phyloP scores from a whole-genome alignment of 2,797 vertebrate species.

The Gila robusta region DNA sequence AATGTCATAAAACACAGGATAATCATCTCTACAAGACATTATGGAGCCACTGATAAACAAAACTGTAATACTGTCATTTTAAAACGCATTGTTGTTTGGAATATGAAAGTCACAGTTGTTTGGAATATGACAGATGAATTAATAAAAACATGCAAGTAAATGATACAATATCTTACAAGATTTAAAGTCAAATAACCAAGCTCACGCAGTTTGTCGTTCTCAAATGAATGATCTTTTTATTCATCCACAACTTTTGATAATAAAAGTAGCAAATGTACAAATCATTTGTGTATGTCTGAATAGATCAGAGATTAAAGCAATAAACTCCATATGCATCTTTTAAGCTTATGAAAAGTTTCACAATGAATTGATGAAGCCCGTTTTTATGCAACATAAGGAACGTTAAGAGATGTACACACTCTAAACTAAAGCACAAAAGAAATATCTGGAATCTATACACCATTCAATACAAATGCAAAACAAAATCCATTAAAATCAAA shows the following conservation, averaged over 20 bases:
- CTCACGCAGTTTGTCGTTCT: slow-evolving; percentile 5
- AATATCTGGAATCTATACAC: slow-evolving; percentile 8
- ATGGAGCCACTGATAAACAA: background rate
- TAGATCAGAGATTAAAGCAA: slow-evolving; percentile 23
- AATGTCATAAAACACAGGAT: background rate
- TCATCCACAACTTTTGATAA: slow-evolving; percentile 34
- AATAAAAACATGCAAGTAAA: background rate
- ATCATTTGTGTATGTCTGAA: slow-evolving; percentile 16
- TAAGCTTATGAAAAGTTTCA: background rate
- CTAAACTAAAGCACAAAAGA: slow-evolving; percentile 8
- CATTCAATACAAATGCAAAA: slow-evolving; percentile 24
- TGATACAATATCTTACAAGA: background rate
- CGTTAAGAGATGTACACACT: slow-evolving; percentile 13
- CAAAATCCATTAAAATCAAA: slow-evolving; percentile 8
- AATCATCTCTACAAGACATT: background rate
- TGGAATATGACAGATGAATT: slow-evolving; percentile 7
- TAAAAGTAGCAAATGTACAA: slow-evolving; percentile 49
- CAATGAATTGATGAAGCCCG: background rate
- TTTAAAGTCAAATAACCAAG: slow-evolving; percentile 38
- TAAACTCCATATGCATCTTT: background rate
- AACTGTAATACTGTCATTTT: background rate
- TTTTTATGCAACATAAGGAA: slow-evolving; percentile 18
- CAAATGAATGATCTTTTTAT: slow-evolving; percentile 51
- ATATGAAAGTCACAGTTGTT: background rate
- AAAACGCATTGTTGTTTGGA: background rate